Evolutionary conservation across 2,113 vertebrate species (phyloP).

Genomic region (Australoheros scitulus): DNA sequence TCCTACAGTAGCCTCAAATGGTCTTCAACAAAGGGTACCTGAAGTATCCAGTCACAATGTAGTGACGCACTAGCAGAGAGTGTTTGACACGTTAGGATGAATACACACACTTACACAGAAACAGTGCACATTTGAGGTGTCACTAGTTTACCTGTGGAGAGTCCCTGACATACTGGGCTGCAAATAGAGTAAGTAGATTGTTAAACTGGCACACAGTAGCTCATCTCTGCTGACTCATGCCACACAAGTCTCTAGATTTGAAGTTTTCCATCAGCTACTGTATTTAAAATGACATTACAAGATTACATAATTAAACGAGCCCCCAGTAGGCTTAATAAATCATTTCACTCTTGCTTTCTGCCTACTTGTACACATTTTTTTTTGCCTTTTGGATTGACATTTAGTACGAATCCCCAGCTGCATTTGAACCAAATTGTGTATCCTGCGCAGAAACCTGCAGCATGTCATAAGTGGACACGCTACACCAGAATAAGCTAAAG

Average conservation of each 20-base stretch:
- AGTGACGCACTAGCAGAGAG: constrained; percentile 21
- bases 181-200: not conserved
- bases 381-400: not conserved
- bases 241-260: not conserved
- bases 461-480: accelerated
- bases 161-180: not conserved
- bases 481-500: too few species aligned
- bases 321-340: not conserved
- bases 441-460: not conserved
- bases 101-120: not conserved
- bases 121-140: not conserved
- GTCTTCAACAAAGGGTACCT: constrained; percentile 31
- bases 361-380: not conserved
- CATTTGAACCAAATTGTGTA: too few species aligned
- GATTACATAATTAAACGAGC: not conserved
- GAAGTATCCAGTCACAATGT: constrained; percentile 8
- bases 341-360: not conserved
- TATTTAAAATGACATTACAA: not conserved
- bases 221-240: constrained; percentile 7
- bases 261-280: not conserved
- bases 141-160: not conserved
- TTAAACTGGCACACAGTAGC: not conserved
- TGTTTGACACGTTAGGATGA: constrained; percentile 1
- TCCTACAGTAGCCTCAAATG: constrained; percentile 38
- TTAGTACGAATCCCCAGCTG: not conserved